Evolutionary conservation across 2,113 vertebrate species (phyloP), one percentile per base, ranked within the genome.

Genomic region (Isichthys henryi): DNA sequence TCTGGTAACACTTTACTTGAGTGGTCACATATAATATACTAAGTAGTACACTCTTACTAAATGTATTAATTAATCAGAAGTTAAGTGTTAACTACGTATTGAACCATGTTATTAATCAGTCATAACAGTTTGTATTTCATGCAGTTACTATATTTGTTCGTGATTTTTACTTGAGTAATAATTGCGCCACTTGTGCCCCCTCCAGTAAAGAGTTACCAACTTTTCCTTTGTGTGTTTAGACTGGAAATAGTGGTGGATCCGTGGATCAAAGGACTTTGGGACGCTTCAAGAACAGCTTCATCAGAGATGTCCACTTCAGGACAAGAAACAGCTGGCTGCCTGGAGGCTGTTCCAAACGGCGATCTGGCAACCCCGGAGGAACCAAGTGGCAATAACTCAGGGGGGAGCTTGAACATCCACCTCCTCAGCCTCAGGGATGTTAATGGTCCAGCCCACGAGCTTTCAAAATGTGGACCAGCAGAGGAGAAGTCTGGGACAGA

Each of bases 181-280:
- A 52, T 10, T 52, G 50, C 13, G 10, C 15, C 17, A 17, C 50
- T 53, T 53, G 50, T 53, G 3, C 50, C 62, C n/a, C n/a, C 21
- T 70, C n/a, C 31, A 70, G n/a, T 31, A 13, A 31, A 70, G 11
- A 5, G n/a, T 31, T 31, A 70, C 62, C n/a, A 80, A 43, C 74
- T 80, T 80, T 21, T 17, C 2, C 31, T 80, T 80, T 88, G 13
- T 88, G 2, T 88, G 7, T 88, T 84, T 91, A 99, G 98, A 87
- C 95, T 99, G 91, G 98, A 99, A 89, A 84, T 98, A 86, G 98
- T 99, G 89, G 95, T 98, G 43, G 98, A 99, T 86, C 98, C 98
- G 0, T 99, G 98, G 98, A 96, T 99, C 90, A 94, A 97, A 48
- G 97, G 97, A 88, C 96, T 99, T 92, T 99, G 98, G 98, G 90